Conservation (phyloP, 2,888 invertebrate species). For the Pemphredon lugubris region DNA sequence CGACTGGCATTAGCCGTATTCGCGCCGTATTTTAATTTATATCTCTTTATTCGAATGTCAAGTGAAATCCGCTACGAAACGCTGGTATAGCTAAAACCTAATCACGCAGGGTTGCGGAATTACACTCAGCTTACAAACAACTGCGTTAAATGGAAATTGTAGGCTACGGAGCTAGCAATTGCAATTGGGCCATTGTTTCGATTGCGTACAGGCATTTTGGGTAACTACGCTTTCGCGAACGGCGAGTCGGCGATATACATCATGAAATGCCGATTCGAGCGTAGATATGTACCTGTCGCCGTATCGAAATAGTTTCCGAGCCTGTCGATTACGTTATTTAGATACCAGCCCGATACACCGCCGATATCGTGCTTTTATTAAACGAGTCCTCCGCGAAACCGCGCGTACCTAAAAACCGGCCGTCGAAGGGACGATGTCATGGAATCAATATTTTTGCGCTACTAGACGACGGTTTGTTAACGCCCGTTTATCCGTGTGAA, state of each 20-base stretch:
- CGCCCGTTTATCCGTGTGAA: conserved; percentile 34
- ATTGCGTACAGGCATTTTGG: conserved; percentile 70
- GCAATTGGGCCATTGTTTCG: conserved; percentile 75
- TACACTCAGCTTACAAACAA: conserved; percentile 73
- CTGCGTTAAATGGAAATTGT: conserved; percentile 76
- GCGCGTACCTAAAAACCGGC: conserved; percentile 3
- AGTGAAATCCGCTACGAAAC: conserved; percentile 53
- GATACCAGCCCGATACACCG: conserved; percentile 47
- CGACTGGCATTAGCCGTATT: too few species aligned
- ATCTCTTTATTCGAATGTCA: too few species aligned
- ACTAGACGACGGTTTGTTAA: conserved; percentile 56
- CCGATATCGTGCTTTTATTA: conserved; percentile 34
- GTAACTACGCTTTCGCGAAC: conserved; percentile 47
- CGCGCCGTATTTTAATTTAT: too few species aligned
- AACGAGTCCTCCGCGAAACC: conserved; percentile 39
- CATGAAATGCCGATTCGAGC: conserved; percentile 55
- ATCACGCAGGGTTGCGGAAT: conserved; percentile 69
- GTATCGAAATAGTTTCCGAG: conserved; percentile 63
- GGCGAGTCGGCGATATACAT: conserved; percentile 42
- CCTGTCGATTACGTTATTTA: conserved; percentile 64
- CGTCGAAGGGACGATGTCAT: conserved; percentile 8
- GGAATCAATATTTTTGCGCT: conserved; percentile 53
- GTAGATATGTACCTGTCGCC: conserved; percentile 55
- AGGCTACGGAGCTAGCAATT: conserved; percentile 58
- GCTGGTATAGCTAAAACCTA: conserved; percentile 63